Conservation (phyloP, 2,888 invertebrate genomes). For the Zelleria hepariella region DNA sequence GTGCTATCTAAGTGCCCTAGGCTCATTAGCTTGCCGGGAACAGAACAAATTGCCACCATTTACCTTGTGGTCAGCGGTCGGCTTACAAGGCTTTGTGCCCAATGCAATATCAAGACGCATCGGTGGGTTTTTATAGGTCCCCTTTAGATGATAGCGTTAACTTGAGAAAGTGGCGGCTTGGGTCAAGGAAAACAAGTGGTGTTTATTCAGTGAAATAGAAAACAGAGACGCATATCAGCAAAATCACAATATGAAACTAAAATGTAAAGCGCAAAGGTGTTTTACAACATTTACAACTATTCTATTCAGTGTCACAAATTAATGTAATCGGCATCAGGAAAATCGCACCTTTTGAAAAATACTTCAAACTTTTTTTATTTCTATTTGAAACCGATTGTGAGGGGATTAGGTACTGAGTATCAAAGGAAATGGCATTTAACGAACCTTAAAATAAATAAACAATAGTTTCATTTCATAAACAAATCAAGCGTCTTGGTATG, state of each 20-base stretch:
- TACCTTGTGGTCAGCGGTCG: constrained; percentile 7
- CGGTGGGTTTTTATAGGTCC: background rate
- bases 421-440: too few species aligned
- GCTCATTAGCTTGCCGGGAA: constrained; percentile 33
- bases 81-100: background rate
- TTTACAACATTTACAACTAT: too few species aligned
- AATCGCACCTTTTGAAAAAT: too few species aligned
- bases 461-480: too few species aligned
- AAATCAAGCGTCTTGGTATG: too few species aligned
- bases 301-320: too few species aligned
- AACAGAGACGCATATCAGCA: too few species aligned
- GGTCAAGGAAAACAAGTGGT: background rate
- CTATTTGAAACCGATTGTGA: too few species aligned
- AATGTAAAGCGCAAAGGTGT: background rate
- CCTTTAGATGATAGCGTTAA: background rate
- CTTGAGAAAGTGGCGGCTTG: background rate
- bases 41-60: constrained; percentile 39
- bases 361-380: too few species aligned
- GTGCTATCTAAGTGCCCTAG: constrained; percentile 21
- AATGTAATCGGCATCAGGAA: too few species aligned
- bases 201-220: background rate
- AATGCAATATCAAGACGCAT: background rate
- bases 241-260: background rate
- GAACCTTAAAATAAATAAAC: too few species aligned
- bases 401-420: too few species aligned